phyloP scores from a whole-genome alignment of 2,797 vertebrate species.

The Hafferia zeledoni region DNA sequence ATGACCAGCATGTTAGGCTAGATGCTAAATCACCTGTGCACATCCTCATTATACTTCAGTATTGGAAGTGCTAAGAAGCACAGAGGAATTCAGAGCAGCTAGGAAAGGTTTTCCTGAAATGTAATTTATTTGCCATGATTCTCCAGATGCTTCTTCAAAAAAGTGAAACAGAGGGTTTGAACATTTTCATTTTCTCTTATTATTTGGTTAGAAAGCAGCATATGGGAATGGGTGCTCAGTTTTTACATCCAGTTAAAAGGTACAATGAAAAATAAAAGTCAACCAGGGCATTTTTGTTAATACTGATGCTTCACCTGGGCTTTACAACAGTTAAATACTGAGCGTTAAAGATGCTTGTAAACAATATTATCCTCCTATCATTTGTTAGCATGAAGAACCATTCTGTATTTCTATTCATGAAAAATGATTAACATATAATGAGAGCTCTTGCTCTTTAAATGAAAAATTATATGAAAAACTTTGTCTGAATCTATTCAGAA shows the following conservation, averaged over 20 bases:
- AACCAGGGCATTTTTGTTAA: background rate
- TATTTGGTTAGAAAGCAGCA: background rate
- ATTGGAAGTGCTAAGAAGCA: background rate
- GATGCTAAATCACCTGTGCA: background rate
- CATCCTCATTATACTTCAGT: background rate
- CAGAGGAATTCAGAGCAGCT: background rate
- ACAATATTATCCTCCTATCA: background rate
- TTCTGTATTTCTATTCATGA: background rate
- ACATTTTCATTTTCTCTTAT: background rate
- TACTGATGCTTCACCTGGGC: background rate
- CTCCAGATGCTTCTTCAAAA: background rate
- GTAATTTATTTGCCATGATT: background rate
- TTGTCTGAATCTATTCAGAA: background rate
- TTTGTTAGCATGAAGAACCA: background rate
- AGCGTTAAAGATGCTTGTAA: background rate
- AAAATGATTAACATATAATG: background rate
- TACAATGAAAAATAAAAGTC: background rate
- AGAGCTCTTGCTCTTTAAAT: background rate
- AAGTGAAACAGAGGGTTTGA: background rate
- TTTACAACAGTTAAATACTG: background rate
- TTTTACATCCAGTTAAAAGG: background rate
- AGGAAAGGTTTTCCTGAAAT: background rate
- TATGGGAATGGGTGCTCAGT: background rate
- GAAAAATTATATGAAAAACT: background rate
- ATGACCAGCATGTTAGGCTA: background rate